These are phyloP conservation scores for Cardiocondyla obscurior DNA, from an alignment of 1,140 invertebrate genomes.

Conservation along the genomic window DNA sequence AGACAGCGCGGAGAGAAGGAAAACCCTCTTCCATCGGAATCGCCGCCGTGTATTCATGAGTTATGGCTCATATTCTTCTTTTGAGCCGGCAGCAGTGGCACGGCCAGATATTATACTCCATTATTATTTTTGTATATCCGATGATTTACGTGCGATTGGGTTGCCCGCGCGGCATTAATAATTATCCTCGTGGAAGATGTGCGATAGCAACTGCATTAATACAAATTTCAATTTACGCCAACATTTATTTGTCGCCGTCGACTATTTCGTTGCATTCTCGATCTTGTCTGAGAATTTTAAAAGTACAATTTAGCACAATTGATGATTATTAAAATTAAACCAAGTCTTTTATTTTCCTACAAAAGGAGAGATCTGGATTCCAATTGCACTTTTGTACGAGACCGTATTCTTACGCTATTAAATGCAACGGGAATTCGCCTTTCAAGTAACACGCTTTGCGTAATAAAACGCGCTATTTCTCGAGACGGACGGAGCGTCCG, in stretches of 20 bases:
- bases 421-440: not conserved
- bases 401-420: not conserved
- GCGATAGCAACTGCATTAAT: slow-evolving; percentile 37
- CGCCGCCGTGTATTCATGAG: slow-evolving; percentile 13
- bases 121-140: slow-evolving; percentile 38
- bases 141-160: slow-evolving; percentile 41
- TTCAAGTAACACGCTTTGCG: not conserved
- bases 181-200: slow-evolving; percentile 27
- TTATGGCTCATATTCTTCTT: slow-evolving; percentile 41
- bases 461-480: slow-evolving; percentile 4
- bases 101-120: slow-evolving; percentile 32
- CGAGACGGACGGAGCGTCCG: not conserved
- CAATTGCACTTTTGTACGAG: not conserved
- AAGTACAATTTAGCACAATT: not conserved
- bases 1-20: not conserved
- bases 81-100: slow-evolving; percentile 45
- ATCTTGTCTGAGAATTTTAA: not conserved
- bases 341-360: not conserved
- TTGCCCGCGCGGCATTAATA: slow-evolving; percentile 8
- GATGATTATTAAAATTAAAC: too few relatives aligned
- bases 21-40: slow-evolving; percentile 6
- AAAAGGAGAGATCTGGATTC: not conserved
- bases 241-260: not conserved
- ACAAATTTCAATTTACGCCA: slow-evolving; percentile 32
- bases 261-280: not conserved